Evolutionary conservation across 1,140 invertebrate species (phyloP).

Genomic region (Tetramorium simillimum): DNA sequence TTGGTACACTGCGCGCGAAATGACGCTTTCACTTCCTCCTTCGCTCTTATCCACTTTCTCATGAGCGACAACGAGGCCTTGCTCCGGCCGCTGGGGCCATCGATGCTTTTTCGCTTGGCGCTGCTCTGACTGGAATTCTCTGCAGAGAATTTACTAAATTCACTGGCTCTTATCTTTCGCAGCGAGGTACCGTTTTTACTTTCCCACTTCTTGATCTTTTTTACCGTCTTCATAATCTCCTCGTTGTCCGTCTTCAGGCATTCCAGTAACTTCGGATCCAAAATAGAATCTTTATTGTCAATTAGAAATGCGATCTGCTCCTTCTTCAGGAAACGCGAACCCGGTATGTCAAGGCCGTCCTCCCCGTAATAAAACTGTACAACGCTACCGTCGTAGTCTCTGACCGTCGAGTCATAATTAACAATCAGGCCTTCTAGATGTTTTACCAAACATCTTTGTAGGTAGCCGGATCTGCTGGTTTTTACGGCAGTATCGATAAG

Average conservation of each 20-base stretch:
- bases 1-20: constrained; percentile 78
- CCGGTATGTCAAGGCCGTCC: constrained; percentile 97
- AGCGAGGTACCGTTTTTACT: constrained; percentile 86
- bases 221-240: constrained; percentile 85
- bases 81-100: constrained; percentile 76
- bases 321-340: constrained; percentile 93
- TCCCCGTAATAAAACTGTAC: constrained; percentile 98
- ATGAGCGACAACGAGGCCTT: constrained; percentile 86
- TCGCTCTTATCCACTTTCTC: constrained; percentile 88
- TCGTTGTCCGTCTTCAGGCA: constrained; percentile 86
- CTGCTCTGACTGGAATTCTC: constrained; percentile 78
- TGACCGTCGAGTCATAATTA: constrained; percentile 96
- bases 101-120: constrained; percentile 71
- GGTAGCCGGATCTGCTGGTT: constrained; percentile 98
- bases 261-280: constrained; percentile 87
- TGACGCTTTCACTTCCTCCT: constrained; percentile 86
- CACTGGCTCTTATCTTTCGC: constrained; percentile 79
- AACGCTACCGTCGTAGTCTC: constrained; percentile 97
- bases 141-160: constrained; percentile 78
- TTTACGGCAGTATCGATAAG: constrained; percentile 95
- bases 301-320: constrained; percentile 93
- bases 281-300: constrained; percentile 90
- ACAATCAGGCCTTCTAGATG: constrained; percentile 97
- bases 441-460: constrained; percentile 99
- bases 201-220: constrained; percentile 87